Conservation (phyloP, 2,113 vertebrate genomes). For the Garra rufa region DNA sequence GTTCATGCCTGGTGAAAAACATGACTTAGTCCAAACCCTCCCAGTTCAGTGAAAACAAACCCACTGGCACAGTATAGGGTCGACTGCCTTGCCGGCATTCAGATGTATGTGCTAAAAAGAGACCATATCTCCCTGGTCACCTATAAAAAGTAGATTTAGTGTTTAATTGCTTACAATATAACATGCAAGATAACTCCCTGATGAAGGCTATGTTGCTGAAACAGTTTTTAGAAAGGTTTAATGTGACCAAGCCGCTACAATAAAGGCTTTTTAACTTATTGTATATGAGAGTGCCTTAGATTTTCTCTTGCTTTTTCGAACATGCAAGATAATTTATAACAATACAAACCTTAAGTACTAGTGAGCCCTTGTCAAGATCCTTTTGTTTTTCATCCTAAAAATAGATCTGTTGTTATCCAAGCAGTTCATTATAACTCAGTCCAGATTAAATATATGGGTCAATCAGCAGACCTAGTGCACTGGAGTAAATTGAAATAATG, state of each 20-base stretch:
- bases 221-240: too few relatives aligned
- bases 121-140: constrained; percentile 26
- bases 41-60: constrained; percentile 62
- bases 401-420: background rate
- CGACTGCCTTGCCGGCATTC: background rate
- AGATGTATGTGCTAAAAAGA: constrained; percentile 52
- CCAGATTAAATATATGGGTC: background rate
- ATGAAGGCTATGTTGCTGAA: too few relatives aligned
- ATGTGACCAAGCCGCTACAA: too few relatives aligned
- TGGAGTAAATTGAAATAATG: background rate
- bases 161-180: background rate
- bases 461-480: background rate
- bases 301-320: too few relatives aligned
- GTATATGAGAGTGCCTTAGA: too few relatives aligned
- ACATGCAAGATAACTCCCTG: too few relatives aligned
- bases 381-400: background rate
- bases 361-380: background rate
- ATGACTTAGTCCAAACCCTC: constrained; percentile 36
- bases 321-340: background rate
- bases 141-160: constrained; percentile 30
- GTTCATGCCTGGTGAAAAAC: constrained; percentile 48
- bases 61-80: background rate
- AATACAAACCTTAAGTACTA: background rate
- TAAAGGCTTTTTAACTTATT: too few relatives aligned
- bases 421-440: background rate